Base-by-base conservation (phyloP, 2,797 vertebrate genomes). In the Parotocinclus haroldoi region DNA sequence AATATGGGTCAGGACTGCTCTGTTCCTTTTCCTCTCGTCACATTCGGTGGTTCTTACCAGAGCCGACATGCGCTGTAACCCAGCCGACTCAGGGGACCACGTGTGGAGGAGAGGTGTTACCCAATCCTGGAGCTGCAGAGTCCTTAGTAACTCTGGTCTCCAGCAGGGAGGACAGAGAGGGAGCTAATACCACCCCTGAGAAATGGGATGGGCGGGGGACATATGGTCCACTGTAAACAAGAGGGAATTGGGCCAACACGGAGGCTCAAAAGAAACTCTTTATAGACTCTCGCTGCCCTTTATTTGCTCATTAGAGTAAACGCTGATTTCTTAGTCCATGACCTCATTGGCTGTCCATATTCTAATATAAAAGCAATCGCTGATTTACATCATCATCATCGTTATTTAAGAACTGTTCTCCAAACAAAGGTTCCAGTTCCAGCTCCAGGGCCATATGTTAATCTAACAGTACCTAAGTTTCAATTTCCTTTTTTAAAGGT, bases 141-240 rank as follows among this genome's bases (percentile, higher is more conserved):
- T 27, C 54, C 60, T 78, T 45, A 11, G 65, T 72, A 67, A 63
- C 61, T 54, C n/a, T 55, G 36, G 8, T 10, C 39, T 60, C 46
- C 70, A 64, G 44, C 13, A 45, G 63, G 66, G 63, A 72, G 38
- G 13, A 42, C 44, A 56, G 53, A 55, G 56, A 19, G 27, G 27
- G 49, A 52, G 17, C 58, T 66, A 55, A 66, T 66, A 38, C 13
- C 18, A 40, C 69, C 60, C 66, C 27, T 14, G 71, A 72, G 66
- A 48, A 58, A 17, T 14, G n/a, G 53, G 61, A 9, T 6, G 50
- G 11, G 61, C 39, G 36, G 60, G 45, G 60, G 54, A 72, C 67
- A 66, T 65, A 67, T 62, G 69, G 51, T 61, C 18, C 58, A 48
- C 58, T 61, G 69, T 75, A 72, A 78, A 78, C 76, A 78, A 75